Conservation (phyloP, 1,140 invertebrate genomes). For the Nasonia giraulti region DNA sequence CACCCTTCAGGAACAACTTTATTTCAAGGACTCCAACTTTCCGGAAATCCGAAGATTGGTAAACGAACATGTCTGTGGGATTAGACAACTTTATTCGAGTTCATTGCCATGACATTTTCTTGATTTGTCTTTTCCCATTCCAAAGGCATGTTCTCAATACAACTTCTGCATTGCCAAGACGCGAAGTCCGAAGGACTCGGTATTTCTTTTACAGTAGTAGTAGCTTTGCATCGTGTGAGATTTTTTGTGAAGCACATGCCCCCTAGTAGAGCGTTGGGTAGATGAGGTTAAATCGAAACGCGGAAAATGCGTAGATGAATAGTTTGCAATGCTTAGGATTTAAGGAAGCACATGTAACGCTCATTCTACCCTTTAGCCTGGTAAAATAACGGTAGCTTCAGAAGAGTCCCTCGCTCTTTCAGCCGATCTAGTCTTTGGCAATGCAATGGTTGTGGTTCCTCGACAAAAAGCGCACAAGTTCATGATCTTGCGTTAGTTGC, state of each 20-base stretch:
- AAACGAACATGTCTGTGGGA: neutral
- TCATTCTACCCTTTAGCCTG: too few species aligned
- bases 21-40: neutral
- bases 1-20: neutral
- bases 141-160: neutral
- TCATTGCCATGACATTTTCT: too few species aligned
- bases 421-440: neutral
- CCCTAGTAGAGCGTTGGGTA: neutral
- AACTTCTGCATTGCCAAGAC: slow-evolving; percentile 24
- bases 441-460: neutral
- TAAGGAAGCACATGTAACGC: too few species aligned
- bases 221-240: neutral
- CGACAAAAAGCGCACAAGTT: neutral
- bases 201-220: neutral
- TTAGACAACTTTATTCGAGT: neutral
- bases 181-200: neutral
- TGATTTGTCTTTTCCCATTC: neutral
- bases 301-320: neutral
- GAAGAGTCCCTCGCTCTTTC: neutral
- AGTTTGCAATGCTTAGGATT: too few species aligned
- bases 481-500: neutral
- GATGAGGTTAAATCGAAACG: neutral
- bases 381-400: too few species aligned
- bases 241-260: neutral
- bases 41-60: neutral